Evolutionary conservation across 2,888 invertebrate genomes (phyloP).

Genomic region (Archips crataeganus): DNA sequence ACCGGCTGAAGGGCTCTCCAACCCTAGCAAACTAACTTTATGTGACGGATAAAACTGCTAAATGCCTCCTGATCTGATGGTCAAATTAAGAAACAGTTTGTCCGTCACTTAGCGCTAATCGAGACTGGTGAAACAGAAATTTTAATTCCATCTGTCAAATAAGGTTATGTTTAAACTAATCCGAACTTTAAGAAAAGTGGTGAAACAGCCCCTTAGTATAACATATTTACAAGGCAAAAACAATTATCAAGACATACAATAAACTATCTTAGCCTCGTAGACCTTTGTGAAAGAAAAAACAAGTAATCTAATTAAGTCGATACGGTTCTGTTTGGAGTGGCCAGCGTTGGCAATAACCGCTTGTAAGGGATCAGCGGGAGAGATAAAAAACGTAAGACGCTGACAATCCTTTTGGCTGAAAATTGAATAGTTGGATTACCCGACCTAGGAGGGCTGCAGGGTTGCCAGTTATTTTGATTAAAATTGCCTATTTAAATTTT

Average conservation of each 20-base stretch:
- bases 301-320: constrained; percentile 50
- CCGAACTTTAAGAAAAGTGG: no score
- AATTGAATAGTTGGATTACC: constrained; percentile 85
- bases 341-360: constrained; percentile 65
- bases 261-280: constrained; percentile 1
- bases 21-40: no score
- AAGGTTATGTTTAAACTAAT: no score
- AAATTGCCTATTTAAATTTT: no score
- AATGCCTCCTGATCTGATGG: no score
- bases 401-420: constrained; percentile 80
- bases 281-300: constrained; percentile 22
- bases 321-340: constrained; percentile 46
- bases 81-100: no score
- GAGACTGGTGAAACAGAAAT: no score
- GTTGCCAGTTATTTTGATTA: constrained; percentile 52
- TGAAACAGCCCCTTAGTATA: no score
- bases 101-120: no score
- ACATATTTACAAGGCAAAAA: background rate
- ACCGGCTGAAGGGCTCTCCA: no score
- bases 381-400: constrained; percentile 79
- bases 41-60: no score
- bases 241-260: background rate
- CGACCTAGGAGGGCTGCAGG: constrained; percentile 64
- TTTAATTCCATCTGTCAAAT: no score
- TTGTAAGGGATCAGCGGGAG: constrained; percentile 70